A percentile compares a stretch with the other conserved stretches of the same genome.
Conservation (phyloP, 2,113 vertebrate species). For the Uria aalge region DNA sequence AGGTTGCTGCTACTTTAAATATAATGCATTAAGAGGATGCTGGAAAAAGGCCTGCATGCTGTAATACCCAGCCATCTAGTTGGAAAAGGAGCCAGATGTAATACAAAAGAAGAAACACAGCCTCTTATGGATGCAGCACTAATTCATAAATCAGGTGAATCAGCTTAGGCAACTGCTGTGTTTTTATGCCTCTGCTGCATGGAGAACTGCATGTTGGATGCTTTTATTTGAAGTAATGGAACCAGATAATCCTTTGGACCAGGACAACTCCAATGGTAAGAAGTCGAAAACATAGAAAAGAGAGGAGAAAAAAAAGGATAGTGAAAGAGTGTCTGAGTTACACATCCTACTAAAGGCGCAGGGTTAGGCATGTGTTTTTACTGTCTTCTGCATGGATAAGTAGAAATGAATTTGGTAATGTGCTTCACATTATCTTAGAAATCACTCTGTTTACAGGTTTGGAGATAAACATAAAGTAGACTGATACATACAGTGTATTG, state of each 20-base stretch:
- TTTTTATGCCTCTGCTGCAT: slow-evolving; percentile 67
- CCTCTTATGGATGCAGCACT: slow-evolving; percentile 75
- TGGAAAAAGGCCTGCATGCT: slow-evolving; percentile 77
- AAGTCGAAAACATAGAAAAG: slow-evolving; percentile 57
- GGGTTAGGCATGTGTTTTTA: slow-evolving; percentile 40
- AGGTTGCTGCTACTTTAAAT: slow-evolving; percentile 81
- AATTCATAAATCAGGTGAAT: slow-evolving; percentile 79
- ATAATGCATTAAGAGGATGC: slow-evolving; percentile 76
- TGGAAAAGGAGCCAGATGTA: slow-evolving; percentile 79
- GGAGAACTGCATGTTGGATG: slow-evolving; percentile 72
- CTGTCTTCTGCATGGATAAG: slow-evolving; percentile 35
- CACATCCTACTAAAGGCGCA: slow-evolving; percentile 14
- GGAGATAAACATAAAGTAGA: background rate
- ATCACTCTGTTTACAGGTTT: slow-evolving; percentile 32
- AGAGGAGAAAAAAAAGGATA: background rate
- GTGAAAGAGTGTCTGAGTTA: slow-evolving; percentile 43
- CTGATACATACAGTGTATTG: background rate
- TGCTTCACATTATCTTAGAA: slow-evolving; percentile 35
- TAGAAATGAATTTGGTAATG: slow-evolving; percentile 11
- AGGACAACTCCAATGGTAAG: slow-evolving; percentile 81
- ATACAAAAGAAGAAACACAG: slow-evolving; percentile 77
- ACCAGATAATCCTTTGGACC: slow-evolving; percentile 73
- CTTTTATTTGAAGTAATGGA: slow-evolving; percentile 77
- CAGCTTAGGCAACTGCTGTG: slow-evolving; percentile 60
- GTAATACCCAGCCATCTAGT: slow-evolving; percentile 78